phyloP scores from a whole-genome alignment of 2,888 invertebrate genomes.

The Sylvicola fuscatus region DNA sequence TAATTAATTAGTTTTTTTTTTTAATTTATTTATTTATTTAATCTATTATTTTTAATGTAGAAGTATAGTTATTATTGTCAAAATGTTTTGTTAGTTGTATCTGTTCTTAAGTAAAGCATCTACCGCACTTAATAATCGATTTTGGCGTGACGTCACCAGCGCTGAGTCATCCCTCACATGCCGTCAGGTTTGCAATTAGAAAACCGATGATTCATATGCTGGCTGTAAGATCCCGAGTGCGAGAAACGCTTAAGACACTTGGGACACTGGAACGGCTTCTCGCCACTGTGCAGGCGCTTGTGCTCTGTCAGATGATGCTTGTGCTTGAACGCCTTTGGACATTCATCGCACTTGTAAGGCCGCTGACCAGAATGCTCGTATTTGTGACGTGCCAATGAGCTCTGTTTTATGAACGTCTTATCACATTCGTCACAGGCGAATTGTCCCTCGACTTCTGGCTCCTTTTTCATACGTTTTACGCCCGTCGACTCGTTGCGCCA shows the following conservation, averaged over 20 bases:
- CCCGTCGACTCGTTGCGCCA: constrained; percentile 30
- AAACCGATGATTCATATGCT: constrained; percentile 99
- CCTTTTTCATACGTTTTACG: constrained; percentile 21
- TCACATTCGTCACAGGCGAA: constrained; percentile 95
- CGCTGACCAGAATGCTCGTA: constrained; percentile 99
- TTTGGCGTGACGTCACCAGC: no score
- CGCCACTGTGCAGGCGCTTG: constrained; percentile 93
- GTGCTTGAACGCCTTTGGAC: constrained; percentile 98
- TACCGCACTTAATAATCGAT: no score
- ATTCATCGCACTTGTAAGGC: constrained; percentile 93
- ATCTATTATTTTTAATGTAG: no score
- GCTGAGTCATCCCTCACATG: no score
- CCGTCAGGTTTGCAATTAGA: constrained; percentile 97
- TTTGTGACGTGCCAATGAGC: constrained; percentile 94
- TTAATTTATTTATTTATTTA: no score
- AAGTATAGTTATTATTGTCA: no score
- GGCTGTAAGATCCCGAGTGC: constrained; percentile 97
- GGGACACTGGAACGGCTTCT: constrained; percentile 93
- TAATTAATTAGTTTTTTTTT: no score
- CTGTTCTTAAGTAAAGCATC: no score
- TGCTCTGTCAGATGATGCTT: constrained; percentile 99
- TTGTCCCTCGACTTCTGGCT: constrained; percentile 47
- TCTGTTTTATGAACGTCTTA: constrained; percentile 97
- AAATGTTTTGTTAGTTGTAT: no score
- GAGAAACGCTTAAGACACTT: constrained; percentile 98